These are phyloP conservation scores for Pristionchus fissidentatus DNA, from an alignment of 2,888 invertebrate species.

Conservation along the genomic window DNA sequence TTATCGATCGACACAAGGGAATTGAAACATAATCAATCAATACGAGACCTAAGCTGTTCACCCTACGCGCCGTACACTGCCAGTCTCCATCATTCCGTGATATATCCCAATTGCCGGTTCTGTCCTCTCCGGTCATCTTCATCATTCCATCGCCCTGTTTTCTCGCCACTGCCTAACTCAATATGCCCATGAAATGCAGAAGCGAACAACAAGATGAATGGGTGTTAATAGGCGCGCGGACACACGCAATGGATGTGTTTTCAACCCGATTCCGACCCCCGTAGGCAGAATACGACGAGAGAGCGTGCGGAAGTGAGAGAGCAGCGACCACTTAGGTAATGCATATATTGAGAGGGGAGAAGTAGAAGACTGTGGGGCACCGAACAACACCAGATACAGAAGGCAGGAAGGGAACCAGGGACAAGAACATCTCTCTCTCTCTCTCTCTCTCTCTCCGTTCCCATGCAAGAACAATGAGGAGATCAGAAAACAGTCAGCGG, in stretches of 20 bases:
- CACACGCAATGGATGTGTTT: conserved; percentile 41
- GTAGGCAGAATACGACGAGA: neutral
- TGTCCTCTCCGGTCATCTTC: too few species aligned
- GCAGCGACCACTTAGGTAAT: neutral
- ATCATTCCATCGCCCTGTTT: too few species aligned
- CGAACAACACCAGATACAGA: neutral
- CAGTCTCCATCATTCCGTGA: too few species aligned
- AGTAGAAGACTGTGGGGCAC: neutral
- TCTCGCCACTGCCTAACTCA: conserved; percentile 2
- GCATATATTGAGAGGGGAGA: neutral
- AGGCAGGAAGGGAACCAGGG: neutral
- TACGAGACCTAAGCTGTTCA: too few species aligned
- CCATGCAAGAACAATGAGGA: conserved; percentile 4
- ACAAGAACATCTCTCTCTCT: neutral
- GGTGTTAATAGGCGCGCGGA: neutral
- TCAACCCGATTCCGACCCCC: neutral
- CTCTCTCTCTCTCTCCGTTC: too few species aligned
- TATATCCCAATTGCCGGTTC: too few species aligned
- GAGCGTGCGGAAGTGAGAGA: neutral
- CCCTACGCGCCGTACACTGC: too few species aligned
- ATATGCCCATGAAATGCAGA: conserved; percentile 31
- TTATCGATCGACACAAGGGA: too few species aligned
- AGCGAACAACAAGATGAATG: conserved; percentile 41
- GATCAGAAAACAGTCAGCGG: neutral
- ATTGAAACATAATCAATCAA: too few species aligned